Base-by-base conservation (phyloP, 2,888 invertebrate genomes). In the Petrolisthes cinctipes region DNA sequence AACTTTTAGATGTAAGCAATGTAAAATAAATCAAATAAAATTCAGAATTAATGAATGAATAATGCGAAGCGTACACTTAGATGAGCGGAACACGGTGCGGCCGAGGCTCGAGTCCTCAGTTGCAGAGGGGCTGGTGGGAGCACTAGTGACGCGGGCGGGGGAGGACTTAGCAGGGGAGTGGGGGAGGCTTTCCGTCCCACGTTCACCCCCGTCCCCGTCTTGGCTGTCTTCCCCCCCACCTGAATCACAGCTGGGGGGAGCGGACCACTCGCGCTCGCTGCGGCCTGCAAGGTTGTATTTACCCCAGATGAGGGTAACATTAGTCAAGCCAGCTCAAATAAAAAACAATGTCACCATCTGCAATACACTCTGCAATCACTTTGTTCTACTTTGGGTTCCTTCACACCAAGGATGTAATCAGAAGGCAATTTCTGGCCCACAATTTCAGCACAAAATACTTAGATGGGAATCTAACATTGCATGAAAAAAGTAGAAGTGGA, bases 61-160 rank as follows among this genome's bases (percentile, higher is more conserved):
- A 54, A 51, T 61, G 76, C 79, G 56, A 83, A 86, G 76, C 86
- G 71, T 90, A 90, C 90, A 90, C 88, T 90, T 90, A 85, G 90
- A 90, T 57, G 89, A 89, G 61, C 90, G 83, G 82, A 90, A 90
- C 68, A 89, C 86, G 78, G 78, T 86, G 86, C 90, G 90, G 75
- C 86, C 89, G 81, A 90, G 82, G 75, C 84, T 82, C 66, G 86
- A 82, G 80, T 85, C 84, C 73, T 89, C 84, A 57, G 84, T 79
- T 82, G 86, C 86, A 23, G 86, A 79, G 53, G 89, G 89, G 75
- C 89, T 89, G 75, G 89, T 82, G 71, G 89, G 86, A 57, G 89
- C 86, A 75, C 83, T 86, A 68, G 86, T 86, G 78, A 86, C 84
- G 75, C 80, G 82, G 75, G 86, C 86, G 53, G 89, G 86, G 56